Base-by-base conservation (phyloP, 2,113 vertebrate species). In the Polyodon spathula region DNA sequence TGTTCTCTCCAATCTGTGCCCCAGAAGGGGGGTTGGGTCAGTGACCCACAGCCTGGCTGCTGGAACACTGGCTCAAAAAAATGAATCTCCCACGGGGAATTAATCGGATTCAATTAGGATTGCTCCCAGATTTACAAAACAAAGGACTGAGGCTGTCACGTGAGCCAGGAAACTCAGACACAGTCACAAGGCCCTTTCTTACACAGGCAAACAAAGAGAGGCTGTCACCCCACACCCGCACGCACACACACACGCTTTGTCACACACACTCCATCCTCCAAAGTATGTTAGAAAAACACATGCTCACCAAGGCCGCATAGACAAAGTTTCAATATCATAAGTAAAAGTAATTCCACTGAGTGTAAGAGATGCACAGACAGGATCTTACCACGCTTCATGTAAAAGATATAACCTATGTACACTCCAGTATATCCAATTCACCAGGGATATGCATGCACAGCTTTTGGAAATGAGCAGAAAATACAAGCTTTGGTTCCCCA, bases 41-140 rank as follows among this genome's bases (percentile, higher is more conserved):
- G 56, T 57, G 42, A 66, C 66, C 63, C 60, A 42, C 37, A 60
- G 66, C 64, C 64, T 51, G 58, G 17, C 52, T 50, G 59, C 58
- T 53, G 56, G 58, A 57, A 68, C 62, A 64, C 65, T 67, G 65
- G 58, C 72, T 70, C 60, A 64, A 60, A 59, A 67, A n/a, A 74
- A 76, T 73, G 61, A 71, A 68, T 68, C 66, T 67, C 70, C 66
- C 50, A 37, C 62, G 55, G 56, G 60, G 67, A 66, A 61, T 61
- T 73, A 78, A 78, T 72, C 70, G 70, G 70, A 73, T 78, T 74
- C 72, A 76, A 74, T 73, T 74, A 74, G 68, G 68, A 59, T 55
- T 67, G 65, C 58, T 73, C 68, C 72, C 72, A 71, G 72, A 70
- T 73, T 72, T 72, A 40, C 59, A 41, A 54, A 70, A 76, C 72